Evolutionary conservation across 2,797 vertebrate species (phyloP).

Genomic region (Hoplostethus atlanticus): DNA sequence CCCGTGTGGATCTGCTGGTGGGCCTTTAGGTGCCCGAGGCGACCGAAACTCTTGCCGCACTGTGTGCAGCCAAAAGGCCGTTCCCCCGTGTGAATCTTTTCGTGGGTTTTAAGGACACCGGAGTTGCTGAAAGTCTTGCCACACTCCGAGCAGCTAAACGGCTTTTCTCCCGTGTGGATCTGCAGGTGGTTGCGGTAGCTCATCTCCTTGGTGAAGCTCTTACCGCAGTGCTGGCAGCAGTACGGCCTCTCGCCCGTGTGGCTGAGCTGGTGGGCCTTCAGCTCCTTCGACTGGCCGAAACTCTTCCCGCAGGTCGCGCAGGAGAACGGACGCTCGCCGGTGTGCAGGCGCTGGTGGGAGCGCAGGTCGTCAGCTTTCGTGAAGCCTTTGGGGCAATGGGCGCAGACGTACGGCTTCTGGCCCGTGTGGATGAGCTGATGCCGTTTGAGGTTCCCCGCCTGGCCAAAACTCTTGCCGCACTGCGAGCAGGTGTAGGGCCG

Average conservation of each 20-base stretch:
- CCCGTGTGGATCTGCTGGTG: conserved; percentile 89
- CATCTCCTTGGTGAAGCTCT: conserved; percentile 85
- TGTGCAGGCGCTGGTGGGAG: conserved; percentile 87
- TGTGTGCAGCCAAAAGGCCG: conserved; percentile 86
- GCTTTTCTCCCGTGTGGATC: conserved; percentile 83
- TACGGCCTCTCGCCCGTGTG: conserved; percentile 85
- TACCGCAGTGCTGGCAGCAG: conserved; percentile 85
- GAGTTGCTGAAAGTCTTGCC: conserved; percentile 87
- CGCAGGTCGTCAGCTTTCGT: conserved; percentile 87
- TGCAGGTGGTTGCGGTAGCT: conserved; percentile 86
- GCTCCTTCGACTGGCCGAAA: conserved; percentile 86
- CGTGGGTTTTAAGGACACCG: conserved; percentile 84
- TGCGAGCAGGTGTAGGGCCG: conserved; percentile 86
- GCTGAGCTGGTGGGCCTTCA: conserved; percentile 85
- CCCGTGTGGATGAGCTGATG: conserved; percentile 89
- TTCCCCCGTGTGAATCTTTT: conserved; percentile 87
- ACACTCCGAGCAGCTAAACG: conserved; percentile 82
- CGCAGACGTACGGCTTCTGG: conserved; percentile 86
- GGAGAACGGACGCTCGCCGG: conserved; percentile 84
- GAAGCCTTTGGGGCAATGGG: conserved; percentile 87
- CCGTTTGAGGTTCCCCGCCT: conserved; percentile 86
- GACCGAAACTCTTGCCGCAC: conserved; percentile 87
- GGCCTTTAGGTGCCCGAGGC: conserved; percentile 86
- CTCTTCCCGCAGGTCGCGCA: conserved; percentile 84
- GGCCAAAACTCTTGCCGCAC: conserved; percentile 88